These are phyloP conservation scores for Triops cancriformis DNA, from an alignment of 1,140 invertebrate species.

Conservation along the genomic window DNA sequence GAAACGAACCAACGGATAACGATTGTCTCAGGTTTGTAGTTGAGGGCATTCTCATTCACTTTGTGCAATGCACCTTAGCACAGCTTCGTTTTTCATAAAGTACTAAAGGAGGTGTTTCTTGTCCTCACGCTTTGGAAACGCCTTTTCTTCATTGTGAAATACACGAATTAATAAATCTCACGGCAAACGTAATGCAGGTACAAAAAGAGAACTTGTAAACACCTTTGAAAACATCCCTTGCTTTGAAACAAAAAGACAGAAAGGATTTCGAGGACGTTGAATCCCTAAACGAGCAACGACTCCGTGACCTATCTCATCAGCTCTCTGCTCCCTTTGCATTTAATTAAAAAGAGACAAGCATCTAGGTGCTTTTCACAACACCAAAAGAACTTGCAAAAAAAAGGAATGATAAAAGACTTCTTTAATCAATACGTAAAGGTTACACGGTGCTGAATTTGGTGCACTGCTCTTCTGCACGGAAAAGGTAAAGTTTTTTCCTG, in stretches of 20 bases:
- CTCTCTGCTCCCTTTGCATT: neutral
- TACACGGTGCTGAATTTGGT: too few species aligned
- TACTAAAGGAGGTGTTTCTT: neutral
- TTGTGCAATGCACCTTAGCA: neutral
- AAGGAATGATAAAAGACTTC: too few species aligned
- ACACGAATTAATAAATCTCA: neutral
- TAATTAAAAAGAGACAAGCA: neutral
- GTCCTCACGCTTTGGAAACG: neutral
- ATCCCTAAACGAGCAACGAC: neutral
- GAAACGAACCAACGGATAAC: neutral
- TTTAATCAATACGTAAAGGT: too few species aligned
- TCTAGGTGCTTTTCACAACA: neutral
- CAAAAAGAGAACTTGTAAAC: neutral
- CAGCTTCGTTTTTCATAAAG: neutral
- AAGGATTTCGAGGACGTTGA: neutral
- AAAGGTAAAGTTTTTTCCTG: too few species aligned
- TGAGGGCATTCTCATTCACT: neutral
- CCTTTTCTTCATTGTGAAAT: neutral
- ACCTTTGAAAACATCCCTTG: neutral
- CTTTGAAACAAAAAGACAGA: neutral
- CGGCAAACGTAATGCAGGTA: neutral
- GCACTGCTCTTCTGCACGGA: too few species aligned
- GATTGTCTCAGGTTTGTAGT: neutral
- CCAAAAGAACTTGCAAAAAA: too few species aligned
- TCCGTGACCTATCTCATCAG: neutral